Evolutionary conservation across 2,797 vertebrate genomes (phyloP).

Genomic region (Sebastes trivittatus): DNA sequence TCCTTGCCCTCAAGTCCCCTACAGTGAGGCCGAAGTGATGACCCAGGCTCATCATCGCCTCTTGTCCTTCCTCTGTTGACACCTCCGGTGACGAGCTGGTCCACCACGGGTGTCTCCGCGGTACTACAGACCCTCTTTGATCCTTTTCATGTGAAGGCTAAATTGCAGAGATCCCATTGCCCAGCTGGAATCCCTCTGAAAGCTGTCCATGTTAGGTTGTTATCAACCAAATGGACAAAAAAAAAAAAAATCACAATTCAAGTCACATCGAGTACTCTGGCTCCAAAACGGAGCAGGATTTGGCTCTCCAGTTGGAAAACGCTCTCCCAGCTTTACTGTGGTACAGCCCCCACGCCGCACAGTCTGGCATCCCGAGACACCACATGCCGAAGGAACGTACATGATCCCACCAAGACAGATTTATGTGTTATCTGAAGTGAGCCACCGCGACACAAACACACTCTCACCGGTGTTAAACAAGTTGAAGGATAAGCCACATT

Average conservation of each 20-base stretch:
- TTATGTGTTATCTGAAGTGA: conserved; percentile 20
- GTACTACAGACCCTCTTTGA: conserved; percentile 29
- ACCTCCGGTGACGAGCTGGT: conserved; percentile 57
- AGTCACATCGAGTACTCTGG: conserved; percentile 20
- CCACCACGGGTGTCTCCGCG: conserved; percentile 58
- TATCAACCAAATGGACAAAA: conserved; percentile 35
- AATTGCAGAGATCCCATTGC: conserved; percentile 12
- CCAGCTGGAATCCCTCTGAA: conserved; percentile 4
- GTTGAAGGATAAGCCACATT: background rate
- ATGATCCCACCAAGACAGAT: conserved; percentile 33
- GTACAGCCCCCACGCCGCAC: conserved; percentile 20
- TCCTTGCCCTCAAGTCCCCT: conserved; percentile 30
- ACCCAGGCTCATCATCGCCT: conserved; percentile 30
- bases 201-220: background rate
- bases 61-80: conserved; percentile 68
- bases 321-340: conserved; percentile 21
- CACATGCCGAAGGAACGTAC: conserved; percentile 31
- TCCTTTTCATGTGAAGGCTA: conserved; percentile 17
- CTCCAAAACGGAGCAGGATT: conserved; percentile 4
- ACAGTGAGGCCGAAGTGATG: conserved; percentile 37
- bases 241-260: conserved; percentile 9
- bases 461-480: background rate
- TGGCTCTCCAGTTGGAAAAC: conserved; percentile 35
- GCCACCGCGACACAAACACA: conserved; percentile 4
- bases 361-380: conserved; percentile 47